Evolutionary conservation across 2,888 invertebrate species (phyloP), one percentile per base, ranked within the genome.

Genomic region (Molanna angustata): DNA sequence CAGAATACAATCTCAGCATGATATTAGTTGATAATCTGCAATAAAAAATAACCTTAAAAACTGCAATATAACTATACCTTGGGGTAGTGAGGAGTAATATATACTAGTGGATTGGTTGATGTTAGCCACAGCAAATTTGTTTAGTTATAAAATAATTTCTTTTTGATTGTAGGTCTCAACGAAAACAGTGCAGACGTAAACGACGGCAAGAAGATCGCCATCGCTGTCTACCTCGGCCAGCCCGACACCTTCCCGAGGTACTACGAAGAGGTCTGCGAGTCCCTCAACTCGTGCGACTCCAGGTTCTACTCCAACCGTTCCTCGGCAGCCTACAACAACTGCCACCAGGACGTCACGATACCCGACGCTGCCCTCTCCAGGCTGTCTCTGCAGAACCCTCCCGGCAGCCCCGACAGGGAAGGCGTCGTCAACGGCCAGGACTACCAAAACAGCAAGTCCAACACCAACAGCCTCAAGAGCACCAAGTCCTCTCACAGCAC

Each of bases 141-240:
- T 48, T 48, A 14, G 6, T 13, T 4, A 39, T 47, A 19, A 2
- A 27, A 49, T 42, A 20, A 14, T 33, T 11, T 47, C 20, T 50
- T 18, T 55, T 63, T 59, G 57, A 44, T 64, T 64, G 21, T 63
- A 76, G 76, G 76, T 59, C 75, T 78, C 20, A 78, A 76, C 0
- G 83, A 82, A 61, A 82, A 82, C 61, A 73, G 80, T 63, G 78
- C 80, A 17, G 83, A 85, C 63, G 84, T 86, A 48, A 85, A 85
- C 0, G 91, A 92, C 62, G 91, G 94, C 47, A 93, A 93, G 72
- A 81, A 89, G 65, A 89, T 94, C 60, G 86, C 89, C 33, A 89
- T 95, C 56, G 88, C 90, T 2, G 92, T 94, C 40, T 91, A 90
- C 65, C 76, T 94, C 56, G 94, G 94, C 11, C 87, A 88, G 64